Conservation (phyloP, 1,140 invertebrate genomes). For the Chlorops oryzae region DNA sequence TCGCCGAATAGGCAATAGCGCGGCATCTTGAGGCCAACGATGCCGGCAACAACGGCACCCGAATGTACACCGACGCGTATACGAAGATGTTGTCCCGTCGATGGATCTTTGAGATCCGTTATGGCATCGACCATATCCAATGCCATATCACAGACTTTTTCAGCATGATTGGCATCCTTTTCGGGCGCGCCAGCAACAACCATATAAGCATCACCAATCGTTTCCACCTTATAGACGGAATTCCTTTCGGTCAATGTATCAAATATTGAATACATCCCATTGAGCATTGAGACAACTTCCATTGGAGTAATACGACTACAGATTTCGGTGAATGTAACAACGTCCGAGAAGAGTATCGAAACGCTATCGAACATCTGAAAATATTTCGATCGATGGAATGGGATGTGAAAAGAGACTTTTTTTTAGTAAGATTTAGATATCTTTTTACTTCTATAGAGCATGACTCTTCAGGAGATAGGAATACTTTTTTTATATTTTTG, state of each 20-base stretch:
- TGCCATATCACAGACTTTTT: slow-evolving; percentile 93
- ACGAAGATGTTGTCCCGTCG: slow-evolving; percentile 78
- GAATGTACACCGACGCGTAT: slow-evolving; percentile 88
- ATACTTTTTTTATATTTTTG: too few relatives aligned
- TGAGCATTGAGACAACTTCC: slow-evolving; percentile 96
- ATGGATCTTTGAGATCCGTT: slow-evolving; percentile 82
- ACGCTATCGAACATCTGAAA: slow-evolving; percentile 84
- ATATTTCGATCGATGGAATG: neutral
- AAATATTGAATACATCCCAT: slow-evolving; percentile 91
- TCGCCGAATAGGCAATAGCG: slow-evolving; percentile 78
- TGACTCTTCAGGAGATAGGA: too few relatives aligned
- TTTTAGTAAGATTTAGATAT: too few relatives aligned
- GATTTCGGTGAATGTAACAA: slow-evolving; percentile 94
- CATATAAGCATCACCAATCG: slow-evolving; percentile 96
- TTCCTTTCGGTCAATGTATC: slow-evolving; percentile 87
- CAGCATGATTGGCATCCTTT: slow-evolving; percentile 81
- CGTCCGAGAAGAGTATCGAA: slow-evolving; percentile 93
- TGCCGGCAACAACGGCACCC: slow-evolving; percentile 87
- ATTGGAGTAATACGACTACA: slow-evolving; percentile 91
- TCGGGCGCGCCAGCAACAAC: slow-evolving; percentile 92
- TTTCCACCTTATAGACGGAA: slow-evolving; percentile 94
- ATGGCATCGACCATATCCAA: slow-evolving; percentile 94
- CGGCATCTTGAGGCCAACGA: slow-evolving; percentile 93
- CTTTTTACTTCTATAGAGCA: too few relatives aligned
- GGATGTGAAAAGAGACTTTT: neutral